Percentiles rank a stretch among this genome's conserved stretches.
Conservation (phyloP, 1,140 invertebrate species). For the Leptinotarsa defecta region DNA sequence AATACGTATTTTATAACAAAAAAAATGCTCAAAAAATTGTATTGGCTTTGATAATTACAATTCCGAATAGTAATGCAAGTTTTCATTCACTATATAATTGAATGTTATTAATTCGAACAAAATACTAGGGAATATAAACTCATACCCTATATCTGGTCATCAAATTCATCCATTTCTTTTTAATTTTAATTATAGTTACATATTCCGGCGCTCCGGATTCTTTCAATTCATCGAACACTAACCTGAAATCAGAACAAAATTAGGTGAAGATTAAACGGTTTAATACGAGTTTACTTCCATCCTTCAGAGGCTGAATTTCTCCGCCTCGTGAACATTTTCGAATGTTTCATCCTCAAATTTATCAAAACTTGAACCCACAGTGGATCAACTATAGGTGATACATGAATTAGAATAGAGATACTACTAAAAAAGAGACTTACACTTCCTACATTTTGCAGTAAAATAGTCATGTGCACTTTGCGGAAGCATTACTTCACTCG, state of each 20-base stretch:
- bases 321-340: constrained; percentile 38
- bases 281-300: constrained; percentile 34
- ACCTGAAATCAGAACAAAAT: constrained; percentile 24
- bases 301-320: constrained; percentile 37
- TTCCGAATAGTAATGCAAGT: too few relatives aligned
- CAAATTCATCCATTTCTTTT: constrained; percentile 45
- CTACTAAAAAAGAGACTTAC: constrained; percentile 4
- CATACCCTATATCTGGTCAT: constrained; percentile 35
- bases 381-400: constrained; percentile 34
- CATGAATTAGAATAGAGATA: neutral
- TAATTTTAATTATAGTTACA: constrained; percentile 36
- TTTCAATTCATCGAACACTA: constrained; percentile 35
- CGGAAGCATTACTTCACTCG: neutral
- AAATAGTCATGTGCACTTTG: constrained; percentile 11
- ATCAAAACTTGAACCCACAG: constrained; percentile 42
- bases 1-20: too few relatives aligned
- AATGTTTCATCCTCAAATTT: constrained; percentile 42
- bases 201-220: constrained; percentile 36
- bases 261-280: neutral
- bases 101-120: neutral
- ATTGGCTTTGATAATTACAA: too few relatives aligned
- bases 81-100: too few relatives aligned
- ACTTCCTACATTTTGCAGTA: constrained; percentile 13
- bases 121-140: neutral
- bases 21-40: too few relatives aligned